Percentiles rank a stretch among this genome's conserved stretches.
Conservation (phyloP, 2,113 vertebrate genomes). For the Tetrax tetrax region DNA sequence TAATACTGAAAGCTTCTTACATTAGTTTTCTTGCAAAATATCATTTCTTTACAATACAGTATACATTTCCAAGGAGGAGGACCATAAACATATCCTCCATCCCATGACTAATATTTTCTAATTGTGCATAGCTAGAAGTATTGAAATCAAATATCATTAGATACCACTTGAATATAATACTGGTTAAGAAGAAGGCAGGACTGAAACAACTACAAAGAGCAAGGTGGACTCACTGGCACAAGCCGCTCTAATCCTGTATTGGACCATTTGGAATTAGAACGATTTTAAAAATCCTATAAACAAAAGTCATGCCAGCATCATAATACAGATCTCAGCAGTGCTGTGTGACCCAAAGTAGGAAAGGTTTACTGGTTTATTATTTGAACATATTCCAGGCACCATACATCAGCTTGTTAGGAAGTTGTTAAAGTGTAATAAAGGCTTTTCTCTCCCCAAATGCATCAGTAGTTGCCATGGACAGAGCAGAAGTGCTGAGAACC, state of each 20-base stretch:
- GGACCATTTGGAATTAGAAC: constrained; percentile 42
- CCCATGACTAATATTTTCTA: constrained; percentile 77
- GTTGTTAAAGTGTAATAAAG: not conserved
- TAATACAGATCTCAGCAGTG: constrained; percentile 22
- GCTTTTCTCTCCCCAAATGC: not conserved
- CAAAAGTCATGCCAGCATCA: not conserved
- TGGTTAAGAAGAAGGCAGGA: constrained; percentile 64
- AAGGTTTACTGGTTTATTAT: constrained; percentile 5
- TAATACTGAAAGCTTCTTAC: constrained; percentile 82
- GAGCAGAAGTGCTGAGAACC: constrained; percentile 34
- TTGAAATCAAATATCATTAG: constrained; percentile 77
- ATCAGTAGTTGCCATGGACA: constrained; percentile 3
- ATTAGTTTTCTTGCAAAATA: constrained; percentile 80
- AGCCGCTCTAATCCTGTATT: not conserved
- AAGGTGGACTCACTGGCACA: constrained; percentile 44
- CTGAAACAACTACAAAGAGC: constrained; percentile 67
- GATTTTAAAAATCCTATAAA: not conserved
- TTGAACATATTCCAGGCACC: constrained; percentile 29
- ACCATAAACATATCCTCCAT: constrained; percentile 23
- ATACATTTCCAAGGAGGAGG: constrained; percentile 67
- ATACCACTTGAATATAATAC: constrained; percentile 78
- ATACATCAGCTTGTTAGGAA: constrained; percentile 12
- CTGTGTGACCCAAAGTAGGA: not conserved
- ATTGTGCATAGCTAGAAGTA: constrained; percentile 78
- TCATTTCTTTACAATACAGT: constrained; percentile 78